Base-by-base conservation (phyloP, 2,888 invertebrate species). In the Drosophila eohydei region DNA sequence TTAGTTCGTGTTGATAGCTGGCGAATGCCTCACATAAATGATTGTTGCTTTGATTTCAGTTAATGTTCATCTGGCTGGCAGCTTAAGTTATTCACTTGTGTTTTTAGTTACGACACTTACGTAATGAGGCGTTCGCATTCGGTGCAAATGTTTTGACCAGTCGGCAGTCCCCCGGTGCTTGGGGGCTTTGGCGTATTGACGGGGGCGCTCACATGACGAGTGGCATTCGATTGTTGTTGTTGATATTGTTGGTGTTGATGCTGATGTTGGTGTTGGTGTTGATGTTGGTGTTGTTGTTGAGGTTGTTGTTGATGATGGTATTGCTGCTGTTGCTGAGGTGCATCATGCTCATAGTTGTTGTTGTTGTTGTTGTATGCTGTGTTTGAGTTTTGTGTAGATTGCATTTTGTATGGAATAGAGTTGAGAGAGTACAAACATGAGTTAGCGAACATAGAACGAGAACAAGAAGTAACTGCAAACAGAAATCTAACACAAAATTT, bases 111-210 rank as follows among this genome's bases (percentile, higher is more conserved):
- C 52, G 52, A 55, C 74, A 91, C 98, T 97, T 96, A 99, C 98
- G 98, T 97, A 94, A 99, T 98, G 92, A 98, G 96, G 92, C 98
- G 96, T 93, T 98, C 98, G 95, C 99, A 99, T 92, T 98, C 98
- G 87, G 97, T 97, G 95, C 99, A 99, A 93, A 98, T 96, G 94
- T 97, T 98, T 94, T 97, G 97, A 91, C 97, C 96, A 86, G 97
- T 95, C 87, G 96, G 96, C 88, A 97, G 94, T 91, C 96, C 96
- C 88, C 95, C 95, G 86, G 95, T 95, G 92, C 95, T 94, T 93
- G 95, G 95, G 92, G 94, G 91, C 82, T 95, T 94, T 89, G 95
- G 95, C 83, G 94, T 93, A 91, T 95, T 94, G 93, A 96, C 94
- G 75, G 97, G 97, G 80, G 97, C 96, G 83, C 94, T 93, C 89